phyloP scores from a whole-genome alignment of 2,797 vertebrate species.

The Pagetopsis macropterus region DNA sequence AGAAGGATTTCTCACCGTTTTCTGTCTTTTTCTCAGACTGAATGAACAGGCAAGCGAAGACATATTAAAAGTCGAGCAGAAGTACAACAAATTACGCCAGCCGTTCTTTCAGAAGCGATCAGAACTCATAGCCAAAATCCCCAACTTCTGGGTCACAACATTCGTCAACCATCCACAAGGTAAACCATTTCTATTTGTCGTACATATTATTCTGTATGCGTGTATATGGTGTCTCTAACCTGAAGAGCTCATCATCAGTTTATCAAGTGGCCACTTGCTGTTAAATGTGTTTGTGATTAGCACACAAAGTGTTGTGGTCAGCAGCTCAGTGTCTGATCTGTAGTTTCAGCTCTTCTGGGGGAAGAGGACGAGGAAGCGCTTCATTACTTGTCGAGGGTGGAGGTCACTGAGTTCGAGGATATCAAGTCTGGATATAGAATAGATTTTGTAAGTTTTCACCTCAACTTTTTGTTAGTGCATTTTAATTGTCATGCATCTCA shows the following conservation, averaged over 20 bases:
- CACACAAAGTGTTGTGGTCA: neutral
- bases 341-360: conserved; percentile 96
- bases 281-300: neutral
- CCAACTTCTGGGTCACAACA: conserved; percentile 99
- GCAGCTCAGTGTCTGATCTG: conserved; percentile 1
- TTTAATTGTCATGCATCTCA: neutral
- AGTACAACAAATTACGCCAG: conserved; percentile 99
- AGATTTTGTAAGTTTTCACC: conserved; percentile 93
- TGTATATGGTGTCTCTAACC: neutral
- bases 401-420: conserved; percentile 98
- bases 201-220: accelerated
- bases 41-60: conserved; percentile 99
- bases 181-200: conserved; percentile 45
- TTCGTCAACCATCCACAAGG: conserved; percentile 99
- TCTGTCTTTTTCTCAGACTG: conserved; percentile 82
- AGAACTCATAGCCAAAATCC: conserved; percentile 99
- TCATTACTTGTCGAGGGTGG: conserved; percentile 97
- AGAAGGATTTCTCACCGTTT: neutral
- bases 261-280: neutral
- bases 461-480: neutral
- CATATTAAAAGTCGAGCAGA: conserved; percentile 99
- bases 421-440: conserved; percentile 99
- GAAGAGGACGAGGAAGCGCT: conserved; percentile 97
- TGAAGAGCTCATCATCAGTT: neutral
- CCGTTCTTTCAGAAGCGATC: conserved; percentile 99